These are phyloP conservation scores for Cephus spinipes DNA, from an alignment of 2,888 invertebrate genomes.

Conservation along the genomic window DNA sequence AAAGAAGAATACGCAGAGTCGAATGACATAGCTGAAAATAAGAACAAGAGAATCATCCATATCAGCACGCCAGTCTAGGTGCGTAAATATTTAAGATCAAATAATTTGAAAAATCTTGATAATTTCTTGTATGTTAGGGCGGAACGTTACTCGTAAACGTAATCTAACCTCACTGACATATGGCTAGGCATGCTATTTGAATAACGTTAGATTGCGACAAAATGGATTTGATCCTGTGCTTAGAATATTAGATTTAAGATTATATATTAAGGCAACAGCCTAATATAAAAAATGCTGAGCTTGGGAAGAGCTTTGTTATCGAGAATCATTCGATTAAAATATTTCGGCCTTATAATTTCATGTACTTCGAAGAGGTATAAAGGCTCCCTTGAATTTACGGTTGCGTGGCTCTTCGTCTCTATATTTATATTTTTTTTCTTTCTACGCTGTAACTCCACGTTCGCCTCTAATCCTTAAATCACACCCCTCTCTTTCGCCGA, in stretches of 20 bases:
- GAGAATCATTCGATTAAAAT: background rate
- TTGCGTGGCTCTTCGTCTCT: background rate
- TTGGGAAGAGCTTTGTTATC: background rate
- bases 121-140: too few relatives aligned
- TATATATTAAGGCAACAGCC: too few relatives aligned
- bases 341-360: background rate
- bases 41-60: background rate
- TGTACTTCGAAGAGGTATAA: background rate
- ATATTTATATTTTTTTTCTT: background rate
- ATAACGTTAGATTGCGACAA: too few relatives aligned
- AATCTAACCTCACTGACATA: too few relatives aligned
- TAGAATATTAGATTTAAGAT: background rate
- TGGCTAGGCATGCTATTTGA: too few relatives aligned
- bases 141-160: too few relatives aligned
- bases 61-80: background rate
- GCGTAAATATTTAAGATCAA: background rate
- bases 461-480: too few relatives aligned
- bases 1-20: conserved; percentile 69
- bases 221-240: background rate
- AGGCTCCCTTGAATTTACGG: background rate
- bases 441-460: too few relatives aligned
- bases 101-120: too few relatives aligned
- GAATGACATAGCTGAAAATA: conserved; percentile 69
- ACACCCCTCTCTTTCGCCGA: too few relatives aligned
- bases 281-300: background rate